phyloP scores from a whole-genome alignment of 2,888 invertebrate species.

The Drosophila histrio region DNA sequence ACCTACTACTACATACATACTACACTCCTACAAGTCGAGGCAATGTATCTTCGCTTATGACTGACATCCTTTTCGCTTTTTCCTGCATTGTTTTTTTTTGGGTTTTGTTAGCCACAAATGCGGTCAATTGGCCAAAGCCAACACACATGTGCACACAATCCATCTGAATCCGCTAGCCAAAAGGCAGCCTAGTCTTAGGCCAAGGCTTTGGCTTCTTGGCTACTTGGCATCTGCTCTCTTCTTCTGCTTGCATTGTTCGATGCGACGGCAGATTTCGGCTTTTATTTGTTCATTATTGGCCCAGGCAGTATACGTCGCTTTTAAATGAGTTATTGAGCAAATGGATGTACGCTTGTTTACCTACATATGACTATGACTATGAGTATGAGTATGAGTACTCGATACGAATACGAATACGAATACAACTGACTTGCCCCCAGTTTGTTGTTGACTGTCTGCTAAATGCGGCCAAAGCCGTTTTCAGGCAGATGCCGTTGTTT shows the following conservation, averaged over 20 bases:
- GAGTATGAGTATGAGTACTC: conserved; percentile 5
- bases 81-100: conserved; percentile 60
- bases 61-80: conserved; percentile 77
- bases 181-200: conserved; percentile 7
- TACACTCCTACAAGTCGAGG: conserved; percentile 57
- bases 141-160: conserved; percentile 53
- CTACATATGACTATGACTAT: conserved; percentile 42
- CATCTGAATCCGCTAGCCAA: conserved; percentile 38
- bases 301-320: conserved; percentile 67
- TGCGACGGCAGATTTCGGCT: conserved; percentile 69
- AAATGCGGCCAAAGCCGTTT: conserved; percentile 34
- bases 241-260: conserved; percentile 64
- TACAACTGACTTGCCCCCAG: conserved; percentile 20
- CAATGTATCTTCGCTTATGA: conserved; percentile 75
- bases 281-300: conserved; percentile 76
- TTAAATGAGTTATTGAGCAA: conserved; percentile 75
- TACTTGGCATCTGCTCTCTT: neutral
- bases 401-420: conserved; percentile 34
- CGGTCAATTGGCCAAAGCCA: conserved; percentile 68
- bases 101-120: conserved; percentile 55
- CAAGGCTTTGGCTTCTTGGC: conserved; percentile 17
- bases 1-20: conserved; percentile 1
- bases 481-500: conserved; percentile 37
- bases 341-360: conserved; percentile 66
- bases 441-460: conserved; percentile 13